Evolutionary conservation across 2,888 invertebrate species (phyloP).

Genomic region (Alviniconcha strummeri): DNA sequence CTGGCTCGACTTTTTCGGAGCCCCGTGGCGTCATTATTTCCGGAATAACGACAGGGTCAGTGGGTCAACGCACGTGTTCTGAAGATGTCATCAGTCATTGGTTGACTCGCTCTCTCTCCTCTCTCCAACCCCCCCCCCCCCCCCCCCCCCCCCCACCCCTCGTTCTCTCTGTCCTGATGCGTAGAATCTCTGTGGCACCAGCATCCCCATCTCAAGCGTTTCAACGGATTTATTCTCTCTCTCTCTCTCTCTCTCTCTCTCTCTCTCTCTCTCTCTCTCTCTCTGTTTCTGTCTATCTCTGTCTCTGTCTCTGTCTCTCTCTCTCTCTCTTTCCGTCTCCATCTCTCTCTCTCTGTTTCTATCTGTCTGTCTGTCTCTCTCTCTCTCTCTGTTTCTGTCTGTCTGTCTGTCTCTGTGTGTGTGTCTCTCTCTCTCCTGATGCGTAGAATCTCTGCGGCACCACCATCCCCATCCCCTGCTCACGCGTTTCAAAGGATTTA

Average conservation of each 20-base stretch:
- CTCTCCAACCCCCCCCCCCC: neutral
- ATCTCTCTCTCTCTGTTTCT: neutral
- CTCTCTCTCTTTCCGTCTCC: neutral
- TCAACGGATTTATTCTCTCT: neutral
- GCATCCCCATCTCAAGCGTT: too few relatives aligned
- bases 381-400: neutral
- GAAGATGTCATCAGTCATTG: too few relatives aligned
- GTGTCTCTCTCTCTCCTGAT: neutral
- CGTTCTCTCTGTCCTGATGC: neutral
- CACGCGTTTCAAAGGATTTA: neutral
- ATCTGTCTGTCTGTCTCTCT: slow-evolving; percentile 9
- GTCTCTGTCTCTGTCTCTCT: neutral
- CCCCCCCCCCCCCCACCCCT: neutral
- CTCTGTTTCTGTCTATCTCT: too few relatives aligned
- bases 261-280: neutral
- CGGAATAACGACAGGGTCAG: too few relatives aligned
- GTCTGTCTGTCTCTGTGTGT: neutral
- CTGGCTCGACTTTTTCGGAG: too few relatives aligned
- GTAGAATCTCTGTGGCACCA: too few relatives aligned
- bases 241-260: neutral
- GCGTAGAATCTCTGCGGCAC: too few relatives aligned
- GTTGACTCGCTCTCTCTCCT: neutral
- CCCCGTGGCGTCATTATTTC: too few relatives aligned
- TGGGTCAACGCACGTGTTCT: too few relatives aligned
- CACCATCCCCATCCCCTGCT: neutral